These are phyloP conservation scores for Lepidochrysops patricia DNA, from an alignment of 2,888 invertebrate genomes.

Conservation along the genomic window DNA sequence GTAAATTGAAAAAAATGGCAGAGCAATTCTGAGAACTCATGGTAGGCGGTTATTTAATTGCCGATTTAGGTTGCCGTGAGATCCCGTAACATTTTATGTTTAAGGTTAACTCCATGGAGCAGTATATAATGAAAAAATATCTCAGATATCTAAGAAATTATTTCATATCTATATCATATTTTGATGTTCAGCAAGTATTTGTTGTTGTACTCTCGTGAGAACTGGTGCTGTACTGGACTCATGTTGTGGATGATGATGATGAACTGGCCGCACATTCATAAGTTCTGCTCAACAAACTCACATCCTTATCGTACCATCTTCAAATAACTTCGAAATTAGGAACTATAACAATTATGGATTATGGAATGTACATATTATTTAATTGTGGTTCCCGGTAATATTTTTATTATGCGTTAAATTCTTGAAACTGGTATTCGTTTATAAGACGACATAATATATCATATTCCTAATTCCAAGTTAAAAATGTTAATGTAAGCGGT, in stretches of 20 bases:
- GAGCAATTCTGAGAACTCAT: background rate
- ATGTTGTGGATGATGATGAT: too few species aligned
- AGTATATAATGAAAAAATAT: too few species aligned
- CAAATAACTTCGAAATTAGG: background rate
- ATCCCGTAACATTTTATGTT: too few species aligned
- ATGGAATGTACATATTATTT: background rate
- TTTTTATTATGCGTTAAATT: conserved; percentile 9
- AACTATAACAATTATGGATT: background rate
- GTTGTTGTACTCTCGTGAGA: too few species aligned
- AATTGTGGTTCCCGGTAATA: background rate
- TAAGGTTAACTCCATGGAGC: too few species aligned
- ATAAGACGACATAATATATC: conserved; percentile 6
- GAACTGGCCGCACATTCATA: too few species aligned
- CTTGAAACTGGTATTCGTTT: conserved; percentile 2
- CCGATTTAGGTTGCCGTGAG: too few species aligned
- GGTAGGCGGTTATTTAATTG: background rate
- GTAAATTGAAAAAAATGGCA: background rate
- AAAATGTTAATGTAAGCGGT: conserved; percentile 5
- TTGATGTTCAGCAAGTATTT: too few species aligned
- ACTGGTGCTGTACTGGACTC: too few species aligned
- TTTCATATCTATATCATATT: too few species aligned
- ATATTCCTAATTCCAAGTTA: conserved; percentile 7
- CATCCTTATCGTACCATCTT: background rate
- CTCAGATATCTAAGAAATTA: too few species aligned
- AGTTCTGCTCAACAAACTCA: too few species aligned